phyloP scores from a whole-genome alignment of 2,113 vertebrate species.

The Sander lucioperca region DNA sequence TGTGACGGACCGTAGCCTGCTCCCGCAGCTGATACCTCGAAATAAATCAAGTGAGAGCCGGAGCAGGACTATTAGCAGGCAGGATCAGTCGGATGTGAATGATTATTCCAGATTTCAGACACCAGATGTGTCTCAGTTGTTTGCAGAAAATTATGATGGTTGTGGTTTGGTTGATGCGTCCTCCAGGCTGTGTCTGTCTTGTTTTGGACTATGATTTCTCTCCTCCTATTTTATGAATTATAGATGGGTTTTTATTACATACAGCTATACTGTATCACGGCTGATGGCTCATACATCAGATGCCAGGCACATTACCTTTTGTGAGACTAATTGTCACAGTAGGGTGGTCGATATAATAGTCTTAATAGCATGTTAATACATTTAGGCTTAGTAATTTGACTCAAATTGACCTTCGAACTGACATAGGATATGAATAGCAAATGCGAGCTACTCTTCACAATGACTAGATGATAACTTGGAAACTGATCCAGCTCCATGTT shows the following conservation, averaged over 20 bases:
- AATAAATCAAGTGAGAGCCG: conserved; percentile 38
- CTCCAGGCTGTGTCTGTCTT: conserved; percentile 1
- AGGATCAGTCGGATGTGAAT: conserved; percentile 67
- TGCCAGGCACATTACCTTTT: not conserved
- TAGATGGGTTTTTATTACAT: conserved; percentile 2
- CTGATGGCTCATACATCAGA: conserved; percentile 31
- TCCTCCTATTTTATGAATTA: conserved; percentile 14
- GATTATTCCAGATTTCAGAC: conserved; percentile 58
- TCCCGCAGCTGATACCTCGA: conserved; percentile 72
- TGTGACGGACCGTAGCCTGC: conserved; percentile 60
- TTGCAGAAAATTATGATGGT: conserved; percentile 46
- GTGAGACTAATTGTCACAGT: conserved; percentile 20
- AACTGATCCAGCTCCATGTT: not conserved
- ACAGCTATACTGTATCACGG: not conserved
- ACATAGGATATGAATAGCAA: not conserved
- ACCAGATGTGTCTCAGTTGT: conserved; percentile 72
- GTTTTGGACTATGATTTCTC: conserved; percentile 18
- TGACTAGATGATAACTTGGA: not conserved
- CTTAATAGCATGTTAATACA: conserved; percentile 7
- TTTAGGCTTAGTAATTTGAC: conserved; percentile 7
- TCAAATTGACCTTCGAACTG: conserved; percentile 28
- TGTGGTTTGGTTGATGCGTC: conserved; percentile 40
- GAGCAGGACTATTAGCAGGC: conserved; percentile 49
- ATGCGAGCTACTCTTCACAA: not conserved
- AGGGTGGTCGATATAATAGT: conserved; percentile 2